These are phyloP conservation scores for Asobara japonica DNA, from an alignment of 1,140 invertebrate species.

Conservation along the genomic window DNA sequence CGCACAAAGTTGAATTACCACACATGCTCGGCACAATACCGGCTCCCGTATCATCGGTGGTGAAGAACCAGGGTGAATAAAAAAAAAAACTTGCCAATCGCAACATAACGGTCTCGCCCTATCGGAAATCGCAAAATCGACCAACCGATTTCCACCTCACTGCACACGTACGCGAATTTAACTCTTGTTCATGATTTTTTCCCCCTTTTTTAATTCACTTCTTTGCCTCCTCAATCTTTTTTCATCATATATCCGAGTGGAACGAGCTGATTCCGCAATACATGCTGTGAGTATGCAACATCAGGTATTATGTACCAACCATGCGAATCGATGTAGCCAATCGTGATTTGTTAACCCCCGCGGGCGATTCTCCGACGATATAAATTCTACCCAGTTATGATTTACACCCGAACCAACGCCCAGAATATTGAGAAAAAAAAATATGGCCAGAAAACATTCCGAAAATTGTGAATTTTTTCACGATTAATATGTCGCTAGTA, in stretches of 20 bases:
- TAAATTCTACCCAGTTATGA: neutral
- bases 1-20: constrained; percentile 14
- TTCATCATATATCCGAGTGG: neutral
- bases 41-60: neutral
- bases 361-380: neutral
- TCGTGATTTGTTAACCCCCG: constrained; percentile 6
- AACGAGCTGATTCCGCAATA: constrained; percentile 13
- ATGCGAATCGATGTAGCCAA: neutral
- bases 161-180: neutral
- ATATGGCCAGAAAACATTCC: neutral
- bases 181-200: neutral
- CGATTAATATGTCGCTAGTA: too few relatives aligned
- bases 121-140: constrained; percentile 27
- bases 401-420: neutral
- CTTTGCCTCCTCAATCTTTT: constrained; percentile 2
- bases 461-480: neutral
- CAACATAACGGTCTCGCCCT: constrained; percentile 16
- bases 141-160: constrained; percentile 22
- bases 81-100: neutral
- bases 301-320: constrained; percentile 10
- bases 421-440: constrained; percentile 4
- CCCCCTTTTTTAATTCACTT: constrained; percentile 24
- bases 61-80: neutral
- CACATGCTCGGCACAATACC: neutral
- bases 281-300: neutral